Conservation (phyloP, 2,113 vertebrate genomes). For the Catagonus wagneri region DNA sequence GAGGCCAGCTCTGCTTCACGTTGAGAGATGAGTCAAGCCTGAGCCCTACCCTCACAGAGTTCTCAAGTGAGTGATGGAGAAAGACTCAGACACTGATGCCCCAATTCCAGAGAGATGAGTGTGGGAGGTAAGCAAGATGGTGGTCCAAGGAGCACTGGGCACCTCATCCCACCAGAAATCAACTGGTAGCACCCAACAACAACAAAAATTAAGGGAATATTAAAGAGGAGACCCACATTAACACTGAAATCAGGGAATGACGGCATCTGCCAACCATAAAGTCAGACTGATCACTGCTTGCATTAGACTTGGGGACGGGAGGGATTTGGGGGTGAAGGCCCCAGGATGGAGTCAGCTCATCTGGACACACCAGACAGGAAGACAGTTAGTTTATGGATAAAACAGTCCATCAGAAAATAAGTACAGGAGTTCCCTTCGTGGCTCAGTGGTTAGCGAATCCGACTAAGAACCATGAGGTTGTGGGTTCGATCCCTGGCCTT, state of each 20-base stretch:
- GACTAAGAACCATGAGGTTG: too few species aligned
- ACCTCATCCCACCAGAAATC: neutral
- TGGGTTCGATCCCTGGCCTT: too few species aligned
- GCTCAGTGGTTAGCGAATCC: too few species aligned
- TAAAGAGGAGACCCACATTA: neutral
- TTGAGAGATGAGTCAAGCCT: slow-evolving; percentile 37
- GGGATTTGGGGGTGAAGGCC: neutral
- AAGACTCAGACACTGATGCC: neutral
- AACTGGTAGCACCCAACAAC: neutral
- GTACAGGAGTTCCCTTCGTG: neutral
- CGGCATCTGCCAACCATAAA: neutral
- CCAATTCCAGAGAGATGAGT: neutral
- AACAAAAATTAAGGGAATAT: neutral
- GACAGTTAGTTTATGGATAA: neutral
- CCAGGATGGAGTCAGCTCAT: accelerated
- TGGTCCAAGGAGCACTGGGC: neutral
- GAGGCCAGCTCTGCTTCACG: slow-evolving; percentile 47
- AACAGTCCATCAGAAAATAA: neutral
- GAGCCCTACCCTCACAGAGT: neutral
- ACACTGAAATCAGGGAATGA: neutral
- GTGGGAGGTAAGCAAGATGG: neutral
- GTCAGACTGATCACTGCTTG: neutral
- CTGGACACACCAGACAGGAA: neutral
- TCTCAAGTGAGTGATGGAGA: neutral
- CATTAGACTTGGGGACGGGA: too few species aligned